Conservation (phyloP, 2,113 vertebrate species). For the Daubentonia madagascariensis region DNA sequence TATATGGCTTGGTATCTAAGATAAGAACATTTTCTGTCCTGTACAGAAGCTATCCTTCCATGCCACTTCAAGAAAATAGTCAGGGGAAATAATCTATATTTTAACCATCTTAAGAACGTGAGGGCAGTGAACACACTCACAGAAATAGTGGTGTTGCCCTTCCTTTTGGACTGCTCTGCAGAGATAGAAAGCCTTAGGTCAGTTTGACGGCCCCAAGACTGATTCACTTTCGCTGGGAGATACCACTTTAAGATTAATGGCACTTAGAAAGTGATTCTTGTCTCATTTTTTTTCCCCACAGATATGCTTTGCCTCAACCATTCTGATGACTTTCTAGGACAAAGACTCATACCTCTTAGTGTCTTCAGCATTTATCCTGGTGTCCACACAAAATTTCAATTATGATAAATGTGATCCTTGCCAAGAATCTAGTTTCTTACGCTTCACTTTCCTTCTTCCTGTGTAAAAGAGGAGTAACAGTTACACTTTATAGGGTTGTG, state of each 20-base stretch:
- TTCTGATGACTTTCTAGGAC: neutral
- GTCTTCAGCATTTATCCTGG: neutral
- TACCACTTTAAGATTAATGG: neutral
- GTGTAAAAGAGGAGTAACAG: neutral
- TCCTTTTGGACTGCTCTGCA: neutral
- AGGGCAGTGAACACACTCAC: neutral
- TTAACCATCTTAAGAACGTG: slow-evolving; percentile 2
- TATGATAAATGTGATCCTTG: neutral
- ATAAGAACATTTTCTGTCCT: neutral
- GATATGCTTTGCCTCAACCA: neutral
- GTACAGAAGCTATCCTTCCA: neutral
- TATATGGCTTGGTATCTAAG: neutral
- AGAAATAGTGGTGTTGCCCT: neutral
- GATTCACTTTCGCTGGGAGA: neutral
- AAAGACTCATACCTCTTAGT: neutral
- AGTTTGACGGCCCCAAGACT: neutral
- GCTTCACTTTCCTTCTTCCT: neutral
- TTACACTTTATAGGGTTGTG: neutral
- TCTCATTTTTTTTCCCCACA: neutral
- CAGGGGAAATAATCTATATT: neutral
- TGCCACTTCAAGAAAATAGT: neutral
- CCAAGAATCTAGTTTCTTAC: neutral
- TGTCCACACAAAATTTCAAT: neutral
- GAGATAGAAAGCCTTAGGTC: neutral
- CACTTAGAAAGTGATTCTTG: neutral